Percentiles rank a stretch among this genome's conserved stretches.
phyloP scores from a whole-genome alignment of 2,888 invertebrate genomes.

The Lydus trimaculatus region DNA sequence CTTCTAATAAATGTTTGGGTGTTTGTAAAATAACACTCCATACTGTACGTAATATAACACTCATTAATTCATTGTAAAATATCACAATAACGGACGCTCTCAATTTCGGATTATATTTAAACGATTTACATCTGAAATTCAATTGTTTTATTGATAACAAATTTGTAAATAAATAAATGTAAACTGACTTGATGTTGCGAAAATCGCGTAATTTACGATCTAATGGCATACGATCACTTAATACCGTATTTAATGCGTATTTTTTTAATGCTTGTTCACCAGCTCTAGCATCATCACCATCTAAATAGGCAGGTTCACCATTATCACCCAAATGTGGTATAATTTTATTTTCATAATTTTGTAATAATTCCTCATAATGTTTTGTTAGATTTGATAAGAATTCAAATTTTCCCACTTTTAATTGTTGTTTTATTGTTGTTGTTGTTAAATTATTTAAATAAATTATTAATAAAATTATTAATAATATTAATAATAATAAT shows the following conservation, averaged over 20 bases:
- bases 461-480: not conserved
- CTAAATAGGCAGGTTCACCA: slow-evolving; percentile 72
- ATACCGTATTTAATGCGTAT: slow-evolving; percentile 86
- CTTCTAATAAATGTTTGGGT: slow-evolving; percentile 76
- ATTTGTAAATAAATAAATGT: slow-evolving; percentile 2
- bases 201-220: slow-evolving; percentile 78
- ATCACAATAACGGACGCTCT: slow-evolving; percentile 74
- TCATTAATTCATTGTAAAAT: slow-evolving; percentile 80
- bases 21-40: slow-evolving; percentile 87
- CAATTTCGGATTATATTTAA: slow-evolving; percentile 71
- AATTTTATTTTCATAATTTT: slow-evolving; percentile 67
- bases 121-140: slow-evolving; percentile 65
- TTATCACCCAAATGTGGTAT: slow-evolving; percentile 75
- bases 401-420: not conserved
- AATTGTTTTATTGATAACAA: not conserved
- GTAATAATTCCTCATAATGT: slow-evolving; percentile 39
- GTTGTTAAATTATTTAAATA: not conserved
- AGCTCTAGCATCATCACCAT: slow-evolving; percentile 72
- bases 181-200: slow-evolving; percentile 61
- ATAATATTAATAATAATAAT: not conserved
- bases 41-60: slow-evolving; percentile 80
- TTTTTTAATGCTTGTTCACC: slow-evolving; percentile 79
- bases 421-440: too few species aligned
- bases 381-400: slow-evolving; percentile 28
- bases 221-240: slow-evolving; percentile 88